Evolutionary conservation across 2,888 invertebrate species (phyloP), one percentile per base, ranked within the genome.

Genomic region (Meandrusa payeni): DNA sequence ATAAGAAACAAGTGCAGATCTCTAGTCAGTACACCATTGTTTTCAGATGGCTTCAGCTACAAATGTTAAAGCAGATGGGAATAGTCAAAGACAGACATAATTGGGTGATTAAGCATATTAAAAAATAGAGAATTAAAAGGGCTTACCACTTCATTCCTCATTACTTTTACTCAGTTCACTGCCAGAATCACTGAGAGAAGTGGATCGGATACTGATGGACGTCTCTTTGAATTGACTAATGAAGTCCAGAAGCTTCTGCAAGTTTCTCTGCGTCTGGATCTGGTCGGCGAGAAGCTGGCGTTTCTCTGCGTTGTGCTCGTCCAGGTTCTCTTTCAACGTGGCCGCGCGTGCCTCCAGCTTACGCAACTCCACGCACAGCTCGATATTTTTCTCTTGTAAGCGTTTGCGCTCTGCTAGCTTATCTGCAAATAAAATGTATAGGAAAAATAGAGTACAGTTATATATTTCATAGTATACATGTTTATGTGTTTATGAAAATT

Each of bases 151-250:
- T 78, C 55, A 85, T 61, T 87, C 85, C 37, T 86, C 86, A 24
- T 82, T 81, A 51, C 81, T 83, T 67, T 76, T 83, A 57, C 86
- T 83, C 9, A 75, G 55, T 51, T 86, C 86, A 41, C 86, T 82
- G 13, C 81, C 72, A 2, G 83, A 76, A 13, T 86, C 82, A 44
- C 86, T 85, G 29, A 65, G 64, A 0, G 83, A 83, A 1, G 83
- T 74, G 1, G 83, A 82, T 0, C 71, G 69, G 22, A 79, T 57
- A 39, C 83, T 83, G 33, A 82, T 67, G 0, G 86, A 82, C 17
- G 85, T 82, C 53, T 86, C 85, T 44, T 85, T 85, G 46, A 88
- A 88, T 48, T 83, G 86, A 40, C 85, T 79, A 55, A 88, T 82
- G 57, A 88, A 88, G 55, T 88, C 88, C 2, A 88, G 69, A 4